Conservation (phyloP, 2,888 invertebrate species). For the Maniola hyperantus region DNA sequence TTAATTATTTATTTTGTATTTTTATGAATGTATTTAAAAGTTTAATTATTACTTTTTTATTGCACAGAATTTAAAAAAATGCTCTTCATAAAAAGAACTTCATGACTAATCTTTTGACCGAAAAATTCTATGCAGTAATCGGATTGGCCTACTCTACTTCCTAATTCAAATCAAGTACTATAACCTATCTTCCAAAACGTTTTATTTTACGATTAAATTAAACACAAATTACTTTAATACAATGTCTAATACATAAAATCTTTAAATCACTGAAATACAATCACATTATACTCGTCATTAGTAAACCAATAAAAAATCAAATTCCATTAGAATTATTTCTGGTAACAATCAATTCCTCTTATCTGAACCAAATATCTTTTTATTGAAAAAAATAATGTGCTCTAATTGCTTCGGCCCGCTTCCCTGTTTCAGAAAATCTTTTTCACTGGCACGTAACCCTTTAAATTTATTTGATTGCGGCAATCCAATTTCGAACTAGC, state of each 20-base stretch:
- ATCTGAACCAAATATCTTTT: constrained; percentile 17
- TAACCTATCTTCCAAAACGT: no score
- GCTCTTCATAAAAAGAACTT: not conserved
- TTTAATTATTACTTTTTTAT: no score
- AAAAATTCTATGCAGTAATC: constrained; percentile 9
- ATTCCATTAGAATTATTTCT: not conserved
- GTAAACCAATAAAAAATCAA: not conserved
- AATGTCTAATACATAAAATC: not conserved
- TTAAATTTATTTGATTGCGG: constrained; percentile 35
- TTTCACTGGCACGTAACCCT: constrained; percentile 27
- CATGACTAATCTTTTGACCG: not conserved
- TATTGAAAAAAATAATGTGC: constrained; percentile 28
- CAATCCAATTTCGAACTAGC: constrained; percentile 29
- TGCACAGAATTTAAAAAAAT: not conserved
- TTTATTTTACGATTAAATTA: no score
- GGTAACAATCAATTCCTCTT: constrained; percentile 9
- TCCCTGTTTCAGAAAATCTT: constrained; percentile 28
- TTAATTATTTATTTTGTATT: no score
- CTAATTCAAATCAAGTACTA: not conserved
- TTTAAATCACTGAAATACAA: not conserved
- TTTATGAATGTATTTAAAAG: no score
- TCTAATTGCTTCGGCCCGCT: constrained; percentile 33
- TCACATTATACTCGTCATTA: not conserved
- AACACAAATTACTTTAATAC: no score
- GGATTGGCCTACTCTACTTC: constrained; percentile 6